phyloP scores from a whole-genome alignment of 2,113 vertebrate species.

The Heterotis niloticus region DNA sequence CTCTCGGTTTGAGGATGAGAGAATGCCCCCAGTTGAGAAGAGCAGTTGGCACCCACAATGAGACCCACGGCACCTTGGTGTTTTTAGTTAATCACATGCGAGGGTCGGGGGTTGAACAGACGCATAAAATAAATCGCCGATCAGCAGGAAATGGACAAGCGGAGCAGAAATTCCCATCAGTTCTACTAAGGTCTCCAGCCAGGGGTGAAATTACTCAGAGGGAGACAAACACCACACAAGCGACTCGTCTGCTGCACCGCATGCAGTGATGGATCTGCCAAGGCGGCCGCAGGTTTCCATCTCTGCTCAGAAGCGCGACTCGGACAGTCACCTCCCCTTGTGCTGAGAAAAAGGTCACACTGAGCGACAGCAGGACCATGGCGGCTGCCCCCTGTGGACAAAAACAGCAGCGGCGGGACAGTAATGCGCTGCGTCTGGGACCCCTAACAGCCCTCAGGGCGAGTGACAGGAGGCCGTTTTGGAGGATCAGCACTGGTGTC shows the following conservation, averaged over 20 bases:
- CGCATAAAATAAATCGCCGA: conserved; percentile 40
- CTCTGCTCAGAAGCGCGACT: not conserved
- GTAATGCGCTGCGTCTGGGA: not conserved
- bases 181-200: conserved; percentile 52
- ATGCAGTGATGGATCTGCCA: not conserved
- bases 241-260: not conserved
- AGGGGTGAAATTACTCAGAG: conserved; percentile 56
- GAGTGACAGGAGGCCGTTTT: not conserved
- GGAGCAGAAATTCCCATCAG: conserved; percentile 49
- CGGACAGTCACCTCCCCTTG: not conserved
- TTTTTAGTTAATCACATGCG: conserved; percentile 16
- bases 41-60: not conserved
- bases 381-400: not conserved
- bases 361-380: not conserved
- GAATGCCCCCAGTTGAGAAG: not conserved
- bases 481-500: no score
- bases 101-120: conserved; percentile 43
- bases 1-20: not conserved
- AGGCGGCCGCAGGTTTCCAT: not conserved
- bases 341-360: not conserved
- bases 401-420: not conserved
- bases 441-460: not conserved
- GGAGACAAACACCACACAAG: conserved; percentile 24
- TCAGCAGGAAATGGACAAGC: conserved; percentile 42
- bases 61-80: conserved; percentile 9